These are phyloP conservation scores for Tenthredo amoena DNA, from an alignment of 2,888 invertebrate genomes.

Conservation along the genomic window DNA sequence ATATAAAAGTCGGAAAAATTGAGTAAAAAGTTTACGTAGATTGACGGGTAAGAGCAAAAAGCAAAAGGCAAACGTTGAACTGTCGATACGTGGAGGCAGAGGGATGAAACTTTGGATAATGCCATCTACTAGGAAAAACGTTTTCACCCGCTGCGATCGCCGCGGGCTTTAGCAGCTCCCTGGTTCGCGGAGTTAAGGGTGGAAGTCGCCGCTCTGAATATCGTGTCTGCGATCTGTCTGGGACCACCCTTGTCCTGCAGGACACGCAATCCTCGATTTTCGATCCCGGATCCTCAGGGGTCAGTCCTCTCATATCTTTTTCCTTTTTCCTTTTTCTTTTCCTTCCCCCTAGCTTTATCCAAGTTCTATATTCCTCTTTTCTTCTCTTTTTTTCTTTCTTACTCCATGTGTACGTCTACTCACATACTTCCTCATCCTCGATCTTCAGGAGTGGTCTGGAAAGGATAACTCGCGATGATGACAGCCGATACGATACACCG, in stretches of 20 bases:
- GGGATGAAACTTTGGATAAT: constrained; percentile 30
- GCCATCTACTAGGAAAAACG: constrained; percentile 6
- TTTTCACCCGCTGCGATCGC: constrained; percentile 11
- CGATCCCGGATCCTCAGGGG: not conserved
- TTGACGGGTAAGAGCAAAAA: not conserved
- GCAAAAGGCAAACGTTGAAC: not conserved
- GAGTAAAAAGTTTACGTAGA: not conserved
- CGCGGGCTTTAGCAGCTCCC: constrained; percentile 8
- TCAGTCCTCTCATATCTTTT: not conserved
- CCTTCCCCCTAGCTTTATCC: not conserved
- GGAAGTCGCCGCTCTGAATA: not conserved
- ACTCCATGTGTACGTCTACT: not conserved
- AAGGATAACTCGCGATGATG: not conserved
- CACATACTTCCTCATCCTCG: not conserved
- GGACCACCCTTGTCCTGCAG: not conserved
- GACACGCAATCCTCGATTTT: constrained; percentile 6
- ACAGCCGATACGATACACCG: not conserved
- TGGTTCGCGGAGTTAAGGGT: not conserved
- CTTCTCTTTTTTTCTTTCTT: constrained; percentile 51
- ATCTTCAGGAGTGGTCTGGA: not conserved
- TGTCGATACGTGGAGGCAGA: not conserved
- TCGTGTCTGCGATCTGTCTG: constrained; percentile 24
- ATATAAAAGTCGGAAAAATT: not conserved
- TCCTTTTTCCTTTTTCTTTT: constrained; percentile 4
- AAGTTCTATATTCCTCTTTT: constrained; percentile 21